Evolutionary conservation across 2,888 invertebrate genomes (phyloP).

Genomic region (Acheta domesticus): DNA sequence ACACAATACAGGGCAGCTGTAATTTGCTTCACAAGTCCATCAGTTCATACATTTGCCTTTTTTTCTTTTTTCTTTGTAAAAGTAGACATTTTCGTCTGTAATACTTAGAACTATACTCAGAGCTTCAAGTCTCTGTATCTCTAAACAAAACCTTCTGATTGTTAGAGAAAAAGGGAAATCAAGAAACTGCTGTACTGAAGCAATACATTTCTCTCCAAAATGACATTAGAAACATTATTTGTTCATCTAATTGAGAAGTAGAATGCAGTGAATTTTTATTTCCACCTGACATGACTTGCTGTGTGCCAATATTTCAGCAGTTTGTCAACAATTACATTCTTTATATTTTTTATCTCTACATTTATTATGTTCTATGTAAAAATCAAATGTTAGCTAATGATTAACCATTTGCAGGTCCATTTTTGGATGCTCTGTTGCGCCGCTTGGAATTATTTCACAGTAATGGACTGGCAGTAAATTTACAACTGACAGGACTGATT

Average conservation of each 20-base stretch:
- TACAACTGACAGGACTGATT: constrained; percentile 82
- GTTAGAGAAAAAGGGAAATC: too few species aligned
- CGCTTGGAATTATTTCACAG: constrained; percentile 80
- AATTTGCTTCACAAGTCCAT: too few species aligned
- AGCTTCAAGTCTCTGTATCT: too few species aligned
- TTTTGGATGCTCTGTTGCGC: constrained; percentile 74
- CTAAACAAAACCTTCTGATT: too few species aligned
- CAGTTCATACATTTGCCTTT: too few species aligned
- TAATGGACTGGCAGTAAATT: constrained; percentile 79
- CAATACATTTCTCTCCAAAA: too few species aligned
- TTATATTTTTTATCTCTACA: background rate
- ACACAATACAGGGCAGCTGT: too few species aligned
- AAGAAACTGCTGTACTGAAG: too few species aligned
- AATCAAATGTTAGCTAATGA: background rate
- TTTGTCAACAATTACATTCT: background rate
- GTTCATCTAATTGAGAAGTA: background rate
- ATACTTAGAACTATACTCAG: too few species aligned
- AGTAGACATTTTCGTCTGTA: too few species aligned
- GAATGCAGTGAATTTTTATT: background rate
- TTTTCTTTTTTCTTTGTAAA: too few species aligned
- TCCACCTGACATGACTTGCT: background rate
- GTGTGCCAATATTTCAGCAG: background rate
- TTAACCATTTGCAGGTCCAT: constrained; percentile 43
- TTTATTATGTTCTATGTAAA: background rate
- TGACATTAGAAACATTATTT: background rate